Base-by-base conservation (phyloP, 2,113 vertebrate genomes). In the Rhinoderma darwinii region DNA sequence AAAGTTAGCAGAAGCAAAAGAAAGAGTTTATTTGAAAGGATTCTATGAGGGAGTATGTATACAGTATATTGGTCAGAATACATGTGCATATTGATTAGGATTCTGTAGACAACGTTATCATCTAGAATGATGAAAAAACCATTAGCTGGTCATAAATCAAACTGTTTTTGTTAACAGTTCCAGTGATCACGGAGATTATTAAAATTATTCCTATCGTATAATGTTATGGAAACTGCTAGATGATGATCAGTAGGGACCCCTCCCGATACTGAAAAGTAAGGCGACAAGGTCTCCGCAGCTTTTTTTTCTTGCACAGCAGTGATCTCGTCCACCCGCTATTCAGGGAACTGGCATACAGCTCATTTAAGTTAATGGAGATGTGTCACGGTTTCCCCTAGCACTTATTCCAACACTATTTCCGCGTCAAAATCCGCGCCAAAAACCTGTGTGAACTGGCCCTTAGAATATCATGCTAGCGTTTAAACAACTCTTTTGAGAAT, bases 41-140 rank as follows among this genome's bases (percentile, higher is more conserved):
- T 99, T 99, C 93, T 99, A 99, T 91, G 98, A 99, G 76, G 98
- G 98, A 89, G 98, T 99, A 93, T 96, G 97, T 94, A 76, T 22
- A 30, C 10, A 12, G 14, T 30, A 63, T 14, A 14, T 12, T 30
- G 27, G 12, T 4, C 1, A n/a, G 5, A 27, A n/a, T 30, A 63
- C 14, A 73, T 77, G 11, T 30, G n/a, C 30, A 51, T n/a, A 32
- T 77, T 76, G 9, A 32, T 47, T 2, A 5, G 44, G 30, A 18
- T 74, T 74, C 1, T 47, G 44, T 12, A 47, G 44, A 11, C 3
- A 8, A 12, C 44, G 1, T 8, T 47, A 47, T 47, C 14, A 12
- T 47, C 44, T 47, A n/a, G n/a, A n/a, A n/a, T n/a, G n/a, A n/a
- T n/a, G n/a, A n/a, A n/a, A n/a, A n/a, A n/a, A n/a, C n/a, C n/a